A percentile compares a stretch with the other conserved stretches of the same genome.
phyloP scores from a whole-genome alignment of 2,888 invertebrate species.

The Petrolisthes manimaculis region DNA sequence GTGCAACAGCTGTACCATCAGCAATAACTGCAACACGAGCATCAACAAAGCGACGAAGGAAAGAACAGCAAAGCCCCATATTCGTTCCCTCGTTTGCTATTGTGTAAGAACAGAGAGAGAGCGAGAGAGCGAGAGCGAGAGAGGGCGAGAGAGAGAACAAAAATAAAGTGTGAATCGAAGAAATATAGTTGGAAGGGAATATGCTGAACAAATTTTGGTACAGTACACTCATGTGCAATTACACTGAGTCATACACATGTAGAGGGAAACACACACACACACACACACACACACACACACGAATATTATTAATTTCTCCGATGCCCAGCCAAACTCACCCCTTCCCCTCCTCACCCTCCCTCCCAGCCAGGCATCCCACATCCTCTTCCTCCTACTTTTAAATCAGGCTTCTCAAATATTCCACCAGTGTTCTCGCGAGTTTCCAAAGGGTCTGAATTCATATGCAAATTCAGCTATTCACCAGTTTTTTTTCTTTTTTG shows the following conservation, averaged over 20 bases:
- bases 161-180: background rate
- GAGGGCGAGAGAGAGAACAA: background rate
- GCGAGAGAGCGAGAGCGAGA: background rate
- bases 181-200: background rate
- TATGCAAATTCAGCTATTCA: conserved; percentile 55
- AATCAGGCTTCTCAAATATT: conserved; percentile 12
- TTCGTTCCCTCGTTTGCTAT: too few species aligned
- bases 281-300: background rate
- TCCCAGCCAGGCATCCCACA: background rate
- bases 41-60: background rate
- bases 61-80: too few species aligned
- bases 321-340: background rate
- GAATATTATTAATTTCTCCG: background rate
- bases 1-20: too few species aligned
- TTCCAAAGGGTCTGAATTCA: conserved; percentile 39
- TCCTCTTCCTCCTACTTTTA: conserved; percentile 1
- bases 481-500: too few species aligned
- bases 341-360: background rate
- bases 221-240: too few species aligned
- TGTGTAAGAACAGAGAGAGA: background rate
- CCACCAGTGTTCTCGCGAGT: conserved; percentile 27
- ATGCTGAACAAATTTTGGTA: too few species aligned
- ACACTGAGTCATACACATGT: too few species aligned
- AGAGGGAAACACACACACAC: background rate
- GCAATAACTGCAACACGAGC: too few species aligned